These are phyloP conservation scores for Epirrhoe alternata DNA, from an alignment of 2,888 invertebrate genomes.

Conservation along the genomic window DNA sequence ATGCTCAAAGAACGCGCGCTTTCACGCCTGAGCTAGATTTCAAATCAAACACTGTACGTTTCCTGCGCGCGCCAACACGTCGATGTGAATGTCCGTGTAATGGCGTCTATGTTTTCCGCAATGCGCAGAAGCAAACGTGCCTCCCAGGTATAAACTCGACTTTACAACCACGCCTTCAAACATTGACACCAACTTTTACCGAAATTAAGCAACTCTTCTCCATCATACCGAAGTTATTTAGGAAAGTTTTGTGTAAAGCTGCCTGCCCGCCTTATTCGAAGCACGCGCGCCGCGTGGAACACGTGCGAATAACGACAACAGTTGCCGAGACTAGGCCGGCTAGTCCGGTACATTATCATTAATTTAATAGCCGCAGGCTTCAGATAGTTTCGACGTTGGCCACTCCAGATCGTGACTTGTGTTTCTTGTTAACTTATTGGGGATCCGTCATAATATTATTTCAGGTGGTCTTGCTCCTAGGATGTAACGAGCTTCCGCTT, in stretches of 20 bases:
- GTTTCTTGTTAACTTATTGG: conserved; percentile 47
- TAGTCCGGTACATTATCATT: conserved; percentile 67
- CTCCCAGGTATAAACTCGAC: conserved; percentile 12
- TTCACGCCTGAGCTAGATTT: too few relatives aligned
- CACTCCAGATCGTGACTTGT: conserved; percentile 56
- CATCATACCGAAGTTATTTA: conserved; percentile 36
- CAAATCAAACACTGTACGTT: neutral
- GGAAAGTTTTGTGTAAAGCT: conserved; percentile 42
- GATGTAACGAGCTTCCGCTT: neutral
- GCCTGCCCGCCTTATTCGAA: conserved; percentile 48
- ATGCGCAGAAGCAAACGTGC: conserved; percentile 24
- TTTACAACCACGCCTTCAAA: conserved; percentile 23
- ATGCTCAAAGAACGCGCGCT: too few relatives aligned
- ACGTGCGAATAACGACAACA: conserved; percentile 75
- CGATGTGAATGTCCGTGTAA: neutral
- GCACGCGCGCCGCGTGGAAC: conserved; percentile 55
- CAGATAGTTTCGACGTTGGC: conserved; percentile 51
- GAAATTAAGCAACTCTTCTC: conserved; percentile 37
- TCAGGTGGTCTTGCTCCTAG: conserved; percentile 12
- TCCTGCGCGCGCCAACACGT: neutral
- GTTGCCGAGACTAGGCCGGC: conserved; percentile 43
- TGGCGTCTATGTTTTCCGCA: conserved; percentile 3
- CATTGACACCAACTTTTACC: conserved; percentile 34
- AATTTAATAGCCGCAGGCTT: conserved; percentile 65
- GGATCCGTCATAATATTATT: conserved; percentile 33